phyloP scores from a whole-genome alignment of 2,113 vertebrate species.

The Panthera leo region DNA sequence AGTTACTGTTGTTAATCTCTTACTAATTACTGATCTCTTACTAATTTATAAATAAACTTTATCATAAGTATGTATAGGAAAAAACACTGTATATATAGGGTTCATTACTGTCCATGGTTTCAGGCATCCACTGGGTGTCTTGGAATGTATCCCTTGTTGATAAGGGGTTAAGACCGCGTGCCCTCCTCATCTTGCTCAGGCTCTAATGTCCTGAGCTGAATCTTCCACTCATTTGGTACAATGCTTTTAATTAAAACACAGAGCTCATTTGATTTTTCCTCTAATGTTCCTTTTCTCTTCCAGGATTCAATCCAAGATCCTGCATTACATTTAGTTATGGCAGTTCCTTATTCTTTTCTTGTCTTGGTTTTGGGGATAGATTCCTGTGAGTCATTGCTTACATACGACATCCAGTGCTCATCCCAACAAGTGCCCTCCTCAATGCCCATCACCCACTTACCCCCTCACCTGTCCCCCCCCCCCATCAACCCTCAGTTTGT shows the following conservation, averaged over 20 bases:
- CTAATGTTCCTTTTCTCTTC: not conserved
- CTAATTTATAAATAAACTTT: not conserved
- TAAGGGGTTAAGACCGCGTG: not conserved
- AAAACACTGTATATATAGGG: not conserved
- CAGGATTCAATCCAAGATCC: not conserved
- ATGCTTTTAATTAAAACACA: not conserved
- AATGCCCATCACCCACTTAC: no score
- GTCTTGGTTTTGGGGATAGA: not conserved
- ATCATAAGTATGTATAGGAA: not conserved
- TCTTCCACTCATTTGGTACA: not conserved
- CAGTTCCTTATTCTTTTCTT: not conserved
- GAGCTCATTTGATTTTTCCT: not conserved
- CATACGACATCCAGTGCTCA: no score
- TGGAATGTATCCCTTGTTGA: not conserved
- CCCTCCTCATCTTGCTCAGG: not conserved
- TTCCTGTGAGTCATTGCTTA: no score
- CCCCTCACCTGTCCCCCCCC: no score
- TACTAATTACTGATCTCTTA: not conserved
- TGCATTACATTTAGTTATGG: not conserved
- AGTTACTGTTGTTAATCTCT: not conserved
- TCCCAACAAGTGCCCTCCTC: no score
- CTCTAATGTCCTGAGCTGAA: not conserved
- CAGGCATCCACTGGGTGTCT: not conserved
- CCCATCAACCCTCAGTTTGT: no score
- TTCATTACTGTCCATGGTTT: not conserved